Evolutionary conservation across 2,888 invertebrate species (phyloP).

Genomic region (Aporophyla lueneburgensis): DNA sequence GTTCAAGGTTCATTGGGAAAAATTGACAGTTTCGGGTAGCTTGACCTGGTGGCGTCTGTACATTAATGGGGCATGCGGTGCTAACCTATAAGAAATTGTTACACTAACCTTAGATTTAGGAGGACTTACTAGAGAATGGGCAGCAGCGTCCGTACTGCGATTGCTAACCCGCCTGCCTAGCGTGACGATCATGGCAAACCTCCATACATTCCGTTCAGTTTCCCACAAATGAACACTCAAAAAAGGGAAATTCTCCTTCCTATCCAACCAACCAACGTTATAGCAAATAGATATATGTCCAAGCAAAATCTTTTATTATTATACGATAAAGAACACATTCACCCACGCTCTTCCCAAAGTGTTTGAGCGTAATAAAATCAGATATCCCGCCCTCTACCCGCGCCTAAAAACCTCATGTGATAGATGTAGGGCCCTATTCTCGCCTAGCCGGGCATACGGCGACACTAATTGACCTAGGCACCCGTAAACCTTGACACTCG

Average conservation of each 20-base stretch:
- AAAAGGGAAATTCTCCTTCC: not conserved
- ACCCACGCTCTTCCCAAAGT: not conserved
- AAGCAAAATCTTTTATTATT: not conserved
- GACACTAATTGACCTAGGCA: slow-evolving; percentile 38
- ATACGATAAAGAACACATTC: not conserved
- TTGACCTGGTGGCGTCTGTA: too few relatives aligned
- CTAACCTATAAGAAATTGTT: too few relatives aligned
- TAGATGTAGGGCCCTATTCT: slow-evolving; percentile 14
- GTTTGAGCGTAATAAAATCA: slow-evolving; percentile 26
- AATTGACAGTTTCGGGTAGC: too few relatives aligned
- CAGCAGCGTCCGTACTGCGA: too few relatives aligned
- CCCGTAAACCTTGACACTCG: slow-evolving; percentile 43
- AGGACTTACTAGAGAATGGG: too few relatives aligned
- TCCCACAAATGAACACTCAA: too few relatives aligned
- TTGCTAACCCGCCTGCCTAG: too few relatives aligned
- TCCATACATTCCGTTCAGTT: not conserved
- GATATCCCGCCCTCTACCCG: not conserved
- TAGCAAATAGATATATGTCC: not conserved
- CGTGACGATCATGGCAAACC: too few relatives aligned
- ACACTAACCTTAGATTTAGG: too few relatives aligned
- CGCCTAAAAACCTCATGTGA: not conserved
- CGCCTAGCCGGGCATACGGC: not conserved
- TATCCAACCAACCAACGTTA: not conserved
- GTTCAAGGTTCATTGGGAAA: too few relatives aligned
- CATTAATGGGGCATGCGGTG: too few relatives aligned